Percentiles rank a stretch among this genome's conserved stretches.
phyloP scores from a whole-genome alignment of 2,888 invertebrate species.

The Ganaspis brasiliensis region DNA sequence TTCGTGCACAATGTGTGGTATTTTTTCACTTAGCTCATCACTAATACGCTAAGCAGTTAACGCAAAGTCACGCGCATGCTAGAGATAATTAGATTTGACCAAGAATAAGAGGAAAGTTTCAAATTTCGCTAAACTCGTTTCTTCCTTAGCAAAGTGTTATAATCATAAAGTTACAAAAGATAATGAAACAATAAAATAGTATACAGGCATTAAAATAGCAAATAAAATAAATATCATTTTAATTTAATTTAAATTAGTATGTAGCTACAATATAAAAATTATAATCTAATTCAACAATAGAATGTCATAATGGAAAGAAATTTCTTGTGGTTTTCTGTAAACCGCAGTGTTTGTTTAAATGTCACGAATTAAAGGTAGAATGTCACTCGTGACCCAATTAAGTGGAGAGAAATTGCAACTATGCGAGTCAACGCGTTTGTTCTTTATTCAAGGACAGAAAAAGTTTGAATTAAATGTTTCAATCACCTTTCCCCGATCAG shows the following conservation, averaged over 20 bases:
- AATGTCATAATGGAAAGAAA: too few relatives aligned
- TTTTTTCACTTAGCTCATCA: neutral
- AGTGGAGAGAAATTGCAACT: neutral
- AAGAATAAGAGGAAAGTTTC: constrained; percentile 1
- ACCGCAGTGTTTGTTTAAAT: neutral
- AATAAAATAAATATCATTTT: too few relatives aligned
- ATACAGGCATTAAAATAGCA: too few relatives aligned
- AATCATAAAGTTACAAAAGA: neutral
- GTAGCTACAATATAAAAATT: too few relatives aligned
- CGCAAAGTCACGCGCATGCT: neutral
- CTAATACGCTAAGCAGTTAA: neutral
- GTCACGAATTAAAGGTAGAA: neutral
- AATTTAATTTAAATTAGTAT: too few relatives aligned
- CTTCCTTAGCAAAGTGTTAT: neutral
- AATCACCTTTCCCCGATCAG: constrained; percentile 15
- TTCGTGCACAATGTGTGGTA: neutral
- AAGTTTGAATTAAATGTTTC: constrained; percentile 15
- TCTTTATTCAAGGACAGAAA: neutral
- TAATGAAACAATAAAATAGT: too few relatives aligned
- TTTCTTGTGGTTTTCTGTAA: too few relatives aligned
- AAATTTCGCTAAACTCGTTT: constrained; percentile 10
- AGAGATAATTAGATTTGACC: constrained; percentile 1
- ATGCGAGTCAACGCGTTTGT: neutral
- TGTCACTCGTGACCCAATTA: constrained; percentile 10
- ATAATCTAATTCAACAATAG: too few relatives aligned